These are phyloP conservation scores for Diloba caeruleocephala DNA, from an alignment of 2,888 invertebrate species.

Conservation along the genomic window DNA sequence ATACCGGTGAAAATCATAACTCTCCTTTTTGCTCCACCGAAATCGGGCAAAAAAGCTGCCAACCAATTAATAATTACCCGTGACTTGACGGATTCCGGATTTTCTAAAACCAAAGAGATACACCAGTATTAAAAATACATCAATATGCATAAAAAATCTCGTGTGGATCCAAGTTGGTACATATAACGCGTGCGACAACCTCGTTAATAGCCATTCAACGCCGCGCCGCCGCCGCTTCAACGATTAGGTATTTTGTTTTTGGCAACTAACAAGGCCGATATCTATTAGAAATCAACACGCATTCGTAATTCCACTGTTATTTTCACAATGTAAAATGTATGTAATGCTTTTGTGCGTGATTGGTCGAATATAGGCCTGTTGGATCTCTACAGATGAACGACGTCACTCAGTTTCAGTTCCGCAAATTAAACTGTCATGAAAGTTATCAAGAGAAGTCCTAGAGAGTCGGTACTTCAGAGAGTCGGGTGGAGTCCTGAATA, in stretches of 20 bases:
- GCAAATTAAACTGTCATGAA: slow-evolving; percentile 79
- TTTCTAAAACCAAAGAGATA: background rate
- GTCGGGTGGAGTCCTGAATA: slow-evolving; percentile 73
- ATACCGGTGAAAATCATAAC: too few relatives aligned
- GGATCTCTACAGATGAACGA: slow-evolving; percentile 29
- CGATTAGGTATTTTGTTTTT: slow-evolving; percentile 47
- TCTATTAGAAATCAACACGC: slow-evolving; percentile 41
- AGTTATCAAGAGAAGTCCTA: slow-evolving; percentile 69
- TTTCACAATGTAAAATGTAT: slow-evolving; percentile 26
- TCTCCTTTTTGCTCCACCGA: too few relatives aligned
- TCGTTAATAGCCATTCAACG: slow-evolving; percentile 31
- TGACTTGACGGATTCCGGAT: too few relatives aligned
- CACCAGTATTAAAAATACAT: slow-evolving; percentile 8
- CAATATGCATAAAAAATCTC: slow-evolving; percentile 42
- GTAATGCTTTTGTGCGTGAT: too few relatives aligned
- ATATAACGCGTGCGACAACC: slow-evolving; percentile 34
- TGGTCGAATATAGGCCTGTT: slow-evolving; percentile 3
- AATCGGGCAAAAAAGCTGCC: too few relatives aligned
- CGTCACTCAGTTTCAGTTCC: slow-evolving; percentile 64
- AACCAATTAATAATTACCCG: too few relatives aligned
- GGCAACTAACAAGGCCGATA: slow-evolving; percentile 48
- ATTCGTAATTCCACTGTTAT: slow-evolving; percentile 43
- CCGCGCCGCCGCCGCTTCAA: slow-evolving; percentile 14
- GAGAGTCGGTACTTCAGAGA: slow-evolving; percentile 68
- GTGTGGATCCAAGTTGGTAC: slow-evolving; percentile 20